Conservation (phyloP, 2,113 vertebrate species). For the Rhinogobius similis region DNA sequence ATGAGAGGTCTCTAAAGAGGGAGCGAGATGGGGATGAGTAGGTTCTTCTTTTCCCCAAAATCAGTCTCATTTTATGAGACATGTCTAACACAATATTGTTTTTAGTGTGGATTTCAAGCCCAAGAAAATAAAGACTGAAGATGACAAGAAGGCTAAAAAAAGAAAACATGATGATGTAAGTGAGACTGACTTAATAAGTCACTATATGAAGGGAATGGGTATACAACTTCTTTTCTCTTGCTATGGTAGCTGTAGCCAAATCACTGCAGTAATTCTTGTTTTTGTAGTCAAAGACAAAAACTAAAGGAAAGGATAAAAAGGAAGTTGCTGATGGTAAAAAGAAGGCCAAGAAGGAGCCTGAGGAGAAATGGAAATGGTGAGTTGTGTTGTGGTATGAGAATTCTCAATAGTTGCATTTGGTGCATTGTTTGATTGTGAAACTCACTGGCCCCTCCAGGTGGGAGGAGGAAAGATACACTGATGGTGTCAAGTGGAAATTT, state of each 20-base stretch:
- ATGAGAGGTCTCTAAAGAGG: slow-evolving; percentile 87
- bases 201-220: neutral
- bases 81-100: slow-evolving; percentile 23
- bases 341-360: slow-evolving; percentile 94
- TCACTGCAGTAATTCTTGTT: slow-evolving; percentile 34
- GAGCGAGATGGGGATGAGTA: slow-evolving; percentile 90
- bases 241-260: too few relatives aligned
- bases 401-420: neutral
- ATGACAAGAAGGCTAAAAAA: slow-evolving; percentile 92
- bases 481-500: slow-evolving; percentile 97
- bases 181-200: neutral
- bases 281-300: slow-evolving; percentile 85
- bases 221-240: neutral
- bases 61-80: too few relatives aligned
- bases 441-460: slow-evolving; percentile 81
- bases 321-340: slow-evolving; percentile 85
- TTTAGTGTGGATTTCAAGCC: slow-evolving; percentile 90
- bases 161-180: slow-evolving; percentile 84
- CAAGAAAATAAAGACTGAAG: slow-evolving; percentile 96
- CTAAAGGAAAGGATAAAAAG: slow-evolving; percentile 81
- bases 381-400: slow-evolving; percentile 9
- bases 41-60: slow-evolving; percentile 57
- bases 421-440: neutral
- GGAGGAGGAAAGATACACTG: slow-evolving; percentile 96
- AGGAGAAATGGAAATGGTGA: slow-evolving; percentile 99